Base-by-base conservation (phyloP, 30 jellyfish, hydroid and myxozoan genomes). In the Aurelia aurita region DNA sequence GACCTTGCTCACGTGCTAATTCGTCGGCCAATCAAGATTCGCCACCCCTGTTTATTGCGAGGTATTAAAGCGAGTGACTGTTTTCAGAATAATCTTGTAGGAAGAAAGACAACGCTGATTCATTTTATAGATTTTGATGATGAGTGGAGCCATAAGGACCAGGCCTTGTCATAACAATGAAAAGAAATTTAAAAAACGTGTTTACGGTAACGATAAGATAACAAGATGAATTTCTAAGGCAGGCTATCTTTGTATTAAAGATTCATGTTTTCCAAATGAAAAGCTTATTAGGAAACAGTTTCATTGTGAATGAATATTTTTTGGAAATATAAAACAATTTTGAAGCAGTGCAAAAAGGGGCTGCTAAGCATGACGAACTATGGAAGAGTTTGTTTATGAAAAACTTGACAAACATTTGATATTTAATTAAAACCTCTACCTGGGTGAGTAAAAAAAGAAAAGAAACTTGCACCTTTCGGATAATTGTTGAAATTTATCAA, bases 111-210 rank as follows among this genome's bases (percentile, higher is more conserved):
- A 39, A 39, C 51, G 15, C 51, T 39, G 10, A 39, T 39, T 9
- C 10, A 39, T 39, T 0, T 39, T 1, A 39, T 39, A 39, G 10
- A 4, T 39, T 39, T 13, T 15, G 28, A 55, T 55, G 28, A 55
- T 4, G 67, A 55, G 1, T 55, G 67, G 67, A 18, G 67, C 67
- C 67, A 55, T 55, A 55, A 55, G 67, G 67, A 55, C 29, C 27
- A 55, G 67, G 67, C 67, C 67, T 55, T 55, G 67, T 55, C 67
- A 55, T 55, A 55, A 55, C 67, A 55, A 55, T n/a, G 28, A 55
- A 22, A 18, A 55, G 28, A 22, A 55, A n/a, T 22, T 55, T 14
- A 8, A 18, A 18, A 22, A 55, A 55, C 67, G 28, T 55, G 67
- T 55, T 55, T 55, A 55, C 31, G 67, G 28, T 55, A 22, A 55